Evolutionary conservation across 2,797 vertebrate genomes (phyloP), one percentile per base, ranked within the genome.

Genomic region (Poeciliopsis infans): DNA sequence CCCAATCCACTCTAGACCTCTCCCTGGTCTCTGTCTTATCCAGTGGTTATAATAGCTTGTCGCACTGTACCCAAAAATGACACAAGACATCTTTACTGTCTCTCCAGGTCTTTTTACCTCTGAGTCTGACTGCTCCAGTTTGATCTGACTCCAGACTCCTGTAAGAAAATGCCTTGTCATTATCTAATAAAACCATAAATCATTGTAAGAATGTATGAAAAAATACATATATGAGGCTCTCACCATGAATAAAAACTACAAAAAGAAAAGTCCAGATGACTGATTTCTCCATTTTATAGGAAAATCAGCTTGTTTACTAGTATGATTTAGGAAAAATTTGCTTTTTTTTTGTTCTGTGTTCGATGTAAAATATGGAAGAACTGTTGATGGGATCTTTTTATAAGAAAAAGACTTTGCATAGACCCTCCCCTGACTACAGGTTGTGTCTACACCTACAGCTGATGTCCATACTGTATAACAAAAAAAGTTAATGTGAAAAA

Each of bases 51-150:
- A n/a, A n/a, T n/a, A n/a, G n/a, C n/a, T n/a, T n/a, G n/a, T n/a
- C n/a, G n/a, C n/a, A n/a, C n/a, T n/a, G n/a, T n/a, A n/a, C n/a
- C n/a, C n/a, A n/a, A n/a, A n/a, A n/a, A n/a, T 79, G 18, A 74
- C 7, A 70, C 78, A 78, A 36, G 66, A 80, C 39, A 80, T 0
- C 76, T 76, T 86, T 36, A 45, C 25, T 15, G 41, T 71, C 31
- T 71, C 69, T 46, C 69, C 69, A 2, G 43, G 41, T 71, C 69
- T 71, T 12, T 47, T 72, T 4, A 33, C 45, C 70, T 72, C 28
- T 33, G 70, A 72, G 16, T 36, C 5, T 64, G 80, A 16, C 77
- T 84, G 80, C 1, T 82, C 75, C 78, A 84, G 80, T 84, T 15
- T 82, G 80, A 84, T 23, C n/a, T 72, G 28, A 49, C 45, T 31